A percentile compares a stretch with the other conserved stretches of the same genome.
phyloP scores from a whole-genome alignment of 1,140 invertebrate genomes.

The Chlorops oryzae region DNA sequence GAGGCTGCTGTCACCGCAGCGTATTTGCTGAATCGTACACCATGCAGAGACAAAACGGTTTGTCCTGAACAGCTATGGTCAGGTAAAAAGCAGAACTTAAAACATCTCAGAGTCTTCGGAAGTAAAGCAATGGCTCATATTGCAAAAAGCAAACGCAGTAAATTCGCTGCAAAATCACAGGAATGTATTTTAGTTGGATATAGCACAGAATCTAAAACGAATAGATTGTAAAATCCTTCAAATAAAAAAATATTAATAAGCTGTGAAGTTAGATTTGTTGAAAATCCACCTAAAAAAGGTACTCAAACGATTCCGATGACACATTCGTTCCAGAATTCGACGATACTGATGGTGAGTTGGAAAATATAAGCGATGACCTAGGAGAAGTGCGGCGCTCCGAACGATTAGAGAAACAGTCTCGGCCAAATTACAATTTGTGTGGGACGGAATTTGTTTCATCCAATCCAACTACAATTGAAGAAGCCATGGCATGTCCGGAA shows the following conservation, averaged over 20 bases:
- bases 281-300: background rate
- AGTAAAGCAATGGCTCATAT: conserved; percentile 16
- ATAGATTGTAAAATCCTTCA: conserved; percentile 27
- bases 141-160: conserved; percentile 20
- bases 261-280: conserved; percentile 32
- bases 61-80: conserved; percentile 23
- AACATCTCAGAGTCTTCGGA: conserved; percentile 13
- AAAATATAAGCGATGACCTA: background rate
- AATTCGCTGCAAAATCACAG: conserved; percentile 25
- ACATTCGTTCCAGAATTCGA: background rate
- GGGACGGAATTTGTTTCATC: background rate
- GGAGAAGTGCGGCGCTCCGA: background rate
- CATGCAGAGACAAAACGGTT: background rate
- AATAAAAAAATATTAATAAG: conserved; percentile 27
- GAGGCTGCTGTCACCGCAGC: conserved; percentile 45
- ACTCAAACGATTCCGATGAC: background rate
- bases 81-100: conserved; percentile 17
- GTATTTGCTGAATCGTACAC: conserved; percentile 10
- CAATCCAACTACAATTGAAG: conserved; percentile 1
- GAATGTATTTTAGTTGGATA: conserved; percentile 36
- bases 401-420: background rate
- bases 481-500: background rate
- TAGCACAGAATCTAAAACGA: conserved; percentile 26
- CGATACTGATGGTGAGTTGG: background rate
- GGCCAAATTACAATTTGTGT: background rate